Conservation (phyloP, 1,140 invertebrate species). For the Thaumetopoea pityocampa region DNA sequence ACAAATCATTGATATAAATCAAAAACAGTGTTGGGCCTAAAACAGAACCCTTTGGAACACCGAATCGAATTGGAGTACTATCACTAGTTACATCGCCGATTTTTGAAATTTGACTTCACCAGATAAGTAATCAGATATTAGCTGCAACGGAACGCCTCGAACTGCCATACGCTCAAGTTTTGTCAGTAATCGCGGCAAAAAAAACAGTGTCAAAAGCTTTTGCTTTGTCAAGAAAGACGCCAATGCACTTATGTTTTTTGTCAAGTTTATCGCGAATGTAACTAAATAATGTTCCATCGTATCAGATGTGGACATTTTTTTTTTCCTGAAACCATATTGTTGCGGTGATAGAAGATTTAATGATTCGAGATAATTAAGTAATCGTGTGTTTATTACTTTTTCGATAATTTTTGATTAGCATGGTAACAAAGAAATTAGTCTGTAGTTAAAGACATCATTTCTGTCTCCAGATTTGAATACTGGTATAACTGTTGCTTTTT, state of each 20-base stretch:
- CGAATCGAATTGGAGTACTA: neutral
- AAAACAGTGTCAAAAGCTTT: neutral
- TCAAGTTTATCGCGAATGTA: neutral
- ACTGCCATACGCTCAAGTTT: neutral
- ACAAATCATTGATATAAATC: constrained; percentile 1
- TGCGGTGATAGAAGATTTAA: constrained; percentile 5
- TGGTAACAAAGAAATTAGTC: constrained; percentile 10
- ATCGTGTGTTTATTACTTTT: constrained; percentile 2
- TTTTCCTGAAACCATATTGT: constrained; percentile 10
- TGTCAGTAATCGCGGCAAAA: neutral
- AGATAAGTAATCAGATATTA: constrained; percentile 3
- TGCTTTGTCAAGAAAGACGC: neutral
- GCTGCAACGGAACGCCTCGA: neutral
- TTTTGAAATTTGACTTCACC: neutral
- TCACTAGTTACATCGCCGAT: neutral
- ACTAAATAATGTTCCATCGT: neutral
- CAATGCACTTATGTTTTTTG: neutral
- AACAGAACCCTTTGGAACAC: neutral
- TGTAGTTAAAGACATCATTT: constrained; percentile 5
- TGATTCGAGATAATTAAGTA: constrained; percentile 2
- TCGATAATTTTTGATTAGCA: constrained; percentile 10
- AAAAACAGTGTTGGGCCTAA: neutral
- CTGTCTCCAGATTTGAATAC: neutral
- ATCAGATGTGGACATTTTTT: neutral
- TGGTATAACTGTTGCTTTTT: constrained; percentile 7